Conservation (phyloP, 2,113 vertebrate genomes). For the Martes martes region DNA sequence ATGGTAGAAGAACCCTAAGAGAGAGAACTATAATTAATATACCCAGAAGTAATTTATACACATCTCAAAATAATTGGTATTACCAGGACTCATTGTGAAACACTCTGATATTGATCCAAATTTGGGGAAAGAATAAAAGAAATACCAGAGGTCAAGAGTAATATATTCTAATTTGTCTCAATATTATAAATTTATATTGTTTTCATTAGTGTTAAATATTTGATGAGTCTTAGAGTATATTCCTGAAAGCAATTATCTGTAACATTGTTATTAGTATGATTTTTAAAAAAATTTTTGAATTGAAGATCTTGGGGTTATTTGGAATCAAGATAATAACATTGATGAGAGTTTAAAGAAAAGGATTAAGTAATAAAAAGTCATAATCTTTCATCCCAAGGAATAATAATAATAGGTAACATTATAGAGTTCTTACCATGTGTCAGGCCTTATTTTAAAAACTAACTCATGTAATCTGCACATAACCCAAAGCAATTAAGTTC, state of each 20-base stretch:
- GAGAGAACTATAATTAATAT: not conserved
- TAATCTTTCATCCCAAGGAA: not conserved
- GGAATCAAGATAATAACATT: not conserved
- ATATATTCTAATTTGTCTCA: not conserved
- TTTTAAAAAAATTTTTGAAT: not conserved
- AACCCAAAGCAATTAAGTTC: not conserved
- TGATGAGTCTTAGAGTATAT: not conserved
- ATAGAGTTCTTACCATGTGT: not conserved
- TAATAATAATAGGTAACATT: not conserved
- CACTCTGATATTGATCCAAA: not conserved
- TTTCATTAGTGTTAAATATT: not conserved
- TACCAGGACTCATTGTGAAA: not conserved
- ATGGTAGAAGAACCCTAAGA: not conserved
- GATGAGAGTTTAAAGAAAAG: not conserved
- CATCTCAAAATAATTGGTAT: not conserved
- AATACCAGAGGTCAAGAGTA: not conserved
- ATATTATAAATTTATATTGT: not conserved
- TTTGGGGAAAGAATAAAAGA: conserved; percentile 6
- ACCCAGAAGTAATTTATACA: not conserved
- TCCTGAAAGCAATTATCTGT: not conserved
- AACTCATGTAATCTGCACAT: not conserved
- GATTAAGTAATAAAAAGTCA: not conserved
- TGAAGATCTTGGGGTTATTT: not conserved
- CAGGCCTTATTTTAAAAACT: not conserved
- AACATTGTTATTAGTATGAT: not conserved